A percentile compares a stretch with the other conserved stretches of the same genome.
Conservation (phyloP, 2,113 vertebrate genomes). For the Dasypus novemcinctus region DNA sequence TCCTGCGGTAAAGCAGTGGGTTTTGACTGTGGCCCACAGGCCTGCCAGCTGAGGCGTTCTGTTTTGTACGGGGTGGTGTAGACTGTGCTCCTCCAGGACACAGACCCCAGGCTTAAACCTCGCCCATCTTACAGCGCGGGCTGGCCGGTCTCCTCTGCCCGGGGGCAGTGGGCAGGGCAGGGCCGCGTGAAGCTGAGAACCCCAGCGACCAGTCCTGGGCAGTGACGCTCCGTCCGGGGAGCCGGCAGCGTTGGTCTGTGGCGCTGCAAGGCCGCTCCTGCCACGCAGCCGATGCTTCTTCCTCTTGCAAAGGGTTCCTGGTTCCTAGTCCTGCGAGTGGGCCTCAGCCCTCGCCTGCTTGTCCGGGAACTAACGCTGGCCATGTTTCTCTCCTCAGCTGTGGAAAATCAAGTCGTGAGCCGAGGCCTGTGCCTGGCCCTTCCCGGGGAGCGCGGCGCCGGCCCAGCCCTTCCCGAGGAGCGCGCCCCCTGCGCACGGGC, state of each 20-base stretch:
- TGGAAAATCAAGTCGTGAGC: conserved; percentile 87
- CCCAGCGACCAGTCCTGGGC: too few relatives aligned
- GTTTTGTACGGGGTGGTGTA: background rate
- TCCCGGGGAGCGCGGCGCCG: too few relatives aligned
- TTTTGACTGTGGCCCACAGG: background rate
- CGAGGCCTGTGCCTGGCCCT: background rate
- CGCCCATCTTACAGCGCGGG: background rate
- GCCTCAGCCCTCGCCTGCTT: background rate
- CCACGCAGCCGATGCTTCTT: background rate
- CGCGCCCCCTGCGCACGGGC: too few relatives aligned
- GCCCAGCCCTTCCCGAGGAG: too few relatives aligned
- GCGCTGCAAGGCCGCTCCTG: background rate
- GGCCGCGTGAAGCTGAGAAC: too few relatives aligned
- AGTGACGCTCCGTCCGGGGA: too few relatives aligned
- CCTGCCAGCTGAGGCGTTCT: background rate
- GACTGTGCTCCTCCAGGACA: background rate
- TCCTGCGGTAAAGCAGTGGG: background rate
- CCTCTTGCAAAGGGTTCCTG: background rate
- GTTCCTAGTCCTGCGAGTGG: background rate
- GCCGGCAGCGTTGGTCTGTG: too few relatives aligned
- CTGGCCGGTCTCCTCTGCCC: background rate
- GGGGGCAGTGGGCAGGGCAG: too few relatives aligned
- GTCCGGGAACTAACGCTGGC: background rate
- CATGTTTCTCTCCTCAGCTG: conserved; percentile 76
- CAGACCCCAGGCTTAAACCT: background rate